These are phyloP conservation scores for Diarsia rubi DNA, from an alignment of 2,888 invertebrate genomes.

Conservation along the genomic window DNA sequence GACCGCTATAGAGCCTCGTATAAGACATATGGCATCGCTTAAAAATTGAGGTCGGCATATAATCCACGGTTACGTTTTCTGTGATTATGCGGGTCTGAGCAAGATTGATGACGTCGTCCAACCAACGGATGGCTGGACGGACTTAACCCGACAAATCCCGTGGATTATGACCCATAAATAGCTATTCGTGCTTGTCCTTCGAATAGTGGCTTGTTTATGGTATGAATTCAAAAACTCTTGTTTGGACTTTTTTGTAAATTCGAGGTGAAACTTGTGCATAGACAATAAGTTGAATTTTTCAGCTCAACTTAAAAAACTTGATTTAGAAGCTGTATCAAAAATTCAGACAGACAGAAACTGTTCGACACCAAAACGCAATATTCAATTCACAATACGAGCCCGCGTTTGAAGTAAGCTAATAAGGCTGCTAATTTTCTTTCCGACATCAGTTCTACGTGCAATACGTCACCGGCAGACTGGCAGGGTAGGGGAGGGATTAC, in stretches of 20 bases:
- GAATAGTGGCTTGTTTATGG: slow-evolving; percentile 56
- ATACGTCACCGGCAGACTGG: slow-evolving; percentile 47
- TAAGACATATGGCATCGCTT: slow-evolving; percentile 76
- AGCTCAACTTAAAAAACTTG: too few relatives aligned
- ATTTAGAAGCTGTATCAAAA: too few relatives aligned
- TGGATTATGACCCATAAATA: slow-evolving; percentile 85
- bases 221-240: slow-evolving; percentile 12
- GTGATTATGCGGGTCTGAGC: slow-evolving; percentile 88
- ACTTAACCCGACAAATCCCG: slow-evolving; percentile 79
- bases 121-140: slow-evolving; percentile 73
- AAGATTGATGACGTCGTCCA: slow-evolving; percentile 86
- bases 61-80: slow-evolving; percentile 85
- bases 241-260: not conserved
- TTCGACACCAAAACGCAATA: not conserved
- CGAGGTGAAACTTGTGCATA: not conserved
- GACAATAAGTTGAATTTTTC: not conserved
- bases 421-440: slow-evolving; percentile 60
- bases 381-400: slow-evolving; percentile 23
- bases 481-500: slow-evolving; percentile 72
- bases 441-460: slow-evolving; percentile 54
- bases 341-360: not conserved
- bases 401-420: slow-evolving; percentile 50
- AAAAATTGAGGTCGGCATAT: slow-evolving; percentile 84
- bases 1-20: slow-evolving; percentile 33
- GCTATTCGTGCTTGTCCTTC: slow-evolving; percentile 79